A percentile compares a stretch with the other conserved stretches of the same genome.
Conservation (phyloP, 2,797 vertebrate species). For the Poecilia picta region DNA sequence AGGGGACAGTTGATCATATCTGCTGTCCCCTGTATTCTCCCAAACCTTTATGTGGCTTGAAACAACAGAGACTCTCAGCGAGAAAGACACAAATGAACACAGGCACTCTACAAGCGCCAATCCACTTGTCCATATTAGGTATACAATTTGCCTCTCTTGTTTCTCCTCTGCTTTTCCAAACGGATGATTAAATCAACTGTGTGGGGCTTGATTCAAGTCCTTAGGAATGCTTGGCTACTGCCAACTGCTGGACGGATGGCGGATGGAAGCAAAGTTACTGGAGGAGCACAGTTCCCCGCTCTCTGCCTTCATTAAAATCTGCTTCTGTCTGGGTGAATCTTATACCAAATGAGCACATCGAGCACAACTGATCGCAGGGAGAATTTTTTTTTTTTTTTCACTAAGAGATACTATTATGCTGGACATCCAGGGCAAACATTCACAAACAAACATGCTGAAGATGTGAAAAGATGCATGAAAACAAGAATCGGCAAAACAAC, state of each 20-base stretch:
- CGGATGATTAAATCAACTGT: slow-evolving; percentile 98
- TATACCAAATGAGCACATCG: slow-evolving; percentile 34
- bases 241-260: slow-evolving; percentile 90
- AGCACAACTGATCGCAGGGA: not conserved
- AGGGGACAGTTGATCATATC: slow-evolving; percentile 63
- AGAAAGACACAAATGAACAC: slow-evolving; percentile 77
- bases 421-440: slow-evolving; percentile 16
- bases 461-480: slow-evolving; percentile 48
- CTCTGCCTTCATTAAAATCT: slow-evolving; percentile 81
- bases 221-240: slow-evolving; percentile 89
- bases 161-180: slow-evolving; percentile 82
- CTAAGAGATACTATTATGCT: not conserved
- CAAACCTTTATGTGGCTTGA: slow-evolving; percentile 59
- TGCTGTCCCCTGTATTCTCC: slow-evolving; percentile 67
- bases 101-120: slow-evolving; percentile 81
- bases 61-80: slow-evolving; percentile 39
- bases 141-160: slow-evolving; percentile 87
- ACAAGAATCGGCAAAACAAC: slow-evolving; percentile 48
- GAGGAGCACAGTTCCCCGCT: slow-evolving; percentile 58
- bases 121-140: slow-evolving; percentile 99
- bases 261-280: slow-evolving; percentile 82
- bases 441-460: slow-evolving; percentile 34
- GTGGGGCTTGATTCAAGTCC: slow-evolving; percentile 94
- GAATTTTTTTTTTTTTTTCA: not conserved
- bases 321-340: slow-evolving; percentile 60